phyloP scores from a whole-genome alignment of 2,797 vertebrate species.

The Sciurus carolinensis region DNA sequence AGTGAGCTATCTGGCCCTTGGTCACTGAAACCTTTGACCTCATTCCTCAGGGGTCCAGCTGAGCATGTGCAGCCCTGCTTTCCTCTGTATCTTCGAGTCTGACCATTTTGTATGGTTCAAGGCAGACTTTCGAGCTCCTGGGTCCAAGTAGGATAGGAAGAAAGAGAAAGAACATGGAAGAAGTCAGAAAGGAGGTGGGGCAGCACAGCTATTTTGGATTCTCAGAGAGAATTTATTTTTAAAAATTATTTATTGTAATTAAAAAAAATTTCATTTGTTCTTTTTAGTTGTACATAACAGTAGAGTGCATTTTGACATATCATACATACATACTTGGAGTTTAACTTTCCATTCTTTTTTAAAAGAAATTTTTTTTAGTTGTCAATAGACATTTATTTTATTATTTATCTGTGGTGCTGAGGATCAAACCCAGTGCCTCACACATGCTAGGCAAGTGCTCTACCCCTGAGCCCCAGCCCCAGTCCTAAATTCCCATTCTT shows the following conservation, averaged over 20 bases:
- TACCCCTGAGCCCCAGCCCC: too few species aligned
- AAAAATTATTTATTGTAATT: background rate
- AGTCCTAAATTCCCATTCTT: too few species aligned
- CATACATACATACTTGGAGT: too few species aligned
- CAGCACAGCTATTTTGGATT: background rate
- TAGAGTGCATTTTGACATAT: too few species aligned
- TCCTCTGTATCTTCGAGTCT: background rate
- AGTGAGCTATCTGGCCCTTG: constrained; percentile 20
- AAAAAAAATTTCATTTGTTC: background rate
- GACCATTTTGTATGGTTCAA: background rate
- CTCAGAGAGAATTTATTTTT: background rate
- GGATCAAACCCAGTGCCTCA: too few species aligned
- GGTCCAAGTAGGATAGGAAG: background rate
- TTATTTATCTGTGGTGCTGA: too few species aligned
- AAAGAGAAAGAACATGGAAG: background rate
- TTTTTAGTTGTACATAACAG: too few species aligned
- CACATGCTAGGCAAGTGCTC: too few species aligned
- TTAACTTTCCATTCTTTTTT: too few species aligned
- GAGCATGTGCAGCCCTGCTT: background rate
- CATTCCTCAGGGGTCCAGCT: background rate
- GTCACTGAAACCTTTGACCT: constrained; percentile 55
- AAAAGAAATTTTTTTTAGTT: too few species aligned
- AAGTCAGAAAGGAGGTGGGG: too few species aligned
- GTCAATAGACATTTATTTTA: too few species aligned
- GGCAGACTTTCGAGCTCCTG: background rate